Conservation (phyloP, 92 coral and sea anemone genomes). For the Desmophyllum pertusum region DNA sequence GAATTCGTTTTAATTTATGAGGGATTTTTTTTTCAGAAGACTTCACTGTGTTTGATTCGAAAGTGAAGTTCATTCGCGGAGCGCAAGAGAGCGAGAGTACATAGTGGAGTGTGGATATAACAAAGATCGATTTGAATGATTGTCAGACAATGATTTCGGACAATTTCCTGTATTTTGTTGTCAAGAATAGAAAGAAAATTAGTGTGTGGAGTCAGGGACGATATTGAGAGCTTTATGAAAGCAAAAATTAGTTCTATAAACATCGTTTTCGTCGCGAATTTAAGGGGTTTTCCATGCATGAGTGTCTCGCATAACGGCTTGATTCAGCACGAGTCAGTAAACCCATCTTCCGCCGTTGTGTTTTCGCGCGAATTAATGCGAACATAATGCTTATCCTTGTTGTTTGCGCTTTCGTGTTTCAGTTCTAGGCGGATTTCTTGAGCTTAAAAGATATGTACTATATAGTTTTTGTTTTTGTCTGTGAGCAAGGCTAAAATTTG, state of each 20-base stretch:
- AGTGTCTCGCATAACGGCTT: slow-evolving; percentile 7
- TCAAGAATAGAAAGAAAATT: slow-evolving; percentile 22
- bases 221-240: slow-evolving; percentile 11
- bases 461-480: slow-evolving; percentile 28
- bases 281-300: neutral
- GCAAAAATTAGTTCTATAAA: slow-evolving; percentile 24
- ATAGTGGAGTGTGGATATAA: neutral
- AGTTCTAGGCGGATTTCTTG: neutral
- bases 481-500: slow-evolving; percentile 6
- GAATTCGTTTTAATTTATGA: slow-evolving; percentile 3
- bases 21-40: neutral
- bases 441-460: slow-evolving; percentile 1
- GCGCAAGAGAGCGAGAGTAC: neutral
- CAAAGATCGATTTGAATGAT: slow-evolving; percentile 37
- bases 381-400: neutral
- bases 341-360: too few relatives aligned
- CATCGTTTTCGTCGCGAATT: neutral
- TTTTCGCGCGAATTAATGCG: neutral
- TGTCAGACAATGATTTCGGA: slow-evolving; percentile 5
- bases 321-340: neutral
- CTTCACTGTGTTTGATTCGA: neutral
- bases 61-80: neutral
- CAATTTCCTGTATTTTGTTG: slow-evolving; percentile 40
- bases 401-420: neutral
- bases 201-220: slow-evolving; percentile 17